A percentile compares a stretch with the other conserved stretches of the same genome.
Conservation (phyloP, 2,888 invertebrate genomes). For the Oscheius sp. region DNA sequence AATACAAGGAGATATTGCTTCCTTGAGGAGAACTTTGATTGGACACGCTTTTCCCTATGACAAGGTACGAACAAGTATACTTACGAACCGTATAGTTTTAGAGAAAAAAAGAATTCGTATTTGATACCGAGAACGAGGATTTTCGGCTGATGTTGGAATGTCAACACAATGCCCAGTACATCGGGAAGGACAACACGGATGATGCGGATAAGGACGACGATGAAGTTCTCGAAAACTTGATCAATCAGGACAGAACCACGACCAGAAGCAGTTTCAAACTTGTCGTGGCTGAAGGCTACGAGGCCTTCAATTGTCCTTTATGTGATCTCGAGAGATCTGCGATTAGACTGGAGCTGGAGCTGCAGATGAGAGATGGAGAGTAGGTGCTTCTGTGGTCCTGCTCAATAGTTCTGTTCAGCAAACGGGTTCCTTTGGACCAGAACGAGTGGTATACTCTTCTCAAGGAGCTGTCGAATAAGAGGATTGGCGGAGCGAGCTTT, state of each 20-base stretch:
- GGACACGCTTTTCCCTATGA: conserved; percentile 1
- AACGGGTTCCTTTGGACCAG: conserved; percentile 2
- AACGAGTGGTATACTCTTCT: conserved; percentile 2
- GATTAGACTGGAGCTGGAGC: not conserved
- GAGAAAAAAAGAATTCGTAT: not conserved
- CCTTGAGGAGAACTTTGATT: not conserved
- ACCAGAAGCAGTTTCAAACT: not conserved
- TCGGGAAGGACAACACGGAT: not conserved
- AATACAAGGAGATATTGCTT: conserved; percentile 20
- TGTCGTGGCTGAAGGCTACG: not conserved
- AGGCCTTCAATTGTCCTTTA: conserved; percentile 1
- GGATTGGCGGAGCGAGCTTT: not conserved
- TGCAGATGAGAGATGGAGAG: conserved; percentile 6
- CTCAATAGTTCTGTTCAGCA: not conserved
- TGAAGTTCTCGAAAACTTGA: not conserved
- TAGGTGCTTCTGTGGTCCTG: not conserved
- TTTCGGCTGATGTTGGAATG: conserved; percentile 9
- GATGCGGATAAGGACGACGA: not conserved
- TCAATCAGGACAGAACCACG: not conserved
- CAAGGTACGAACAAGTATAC: not conserved
- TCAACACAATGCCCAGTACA: conserved; percentile 1
- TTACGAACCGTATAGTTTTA: too few relatives aligned
- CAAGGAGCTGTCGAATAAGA: conserved; percentile 1
- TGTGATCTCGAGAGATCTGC: conserved; percentile 14
- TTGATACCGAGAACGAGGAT: conserved; percentile 3